Conservation (phyloP, 2,113 vertebrate genomes). For the Chloroceryle aenea region DNA sequence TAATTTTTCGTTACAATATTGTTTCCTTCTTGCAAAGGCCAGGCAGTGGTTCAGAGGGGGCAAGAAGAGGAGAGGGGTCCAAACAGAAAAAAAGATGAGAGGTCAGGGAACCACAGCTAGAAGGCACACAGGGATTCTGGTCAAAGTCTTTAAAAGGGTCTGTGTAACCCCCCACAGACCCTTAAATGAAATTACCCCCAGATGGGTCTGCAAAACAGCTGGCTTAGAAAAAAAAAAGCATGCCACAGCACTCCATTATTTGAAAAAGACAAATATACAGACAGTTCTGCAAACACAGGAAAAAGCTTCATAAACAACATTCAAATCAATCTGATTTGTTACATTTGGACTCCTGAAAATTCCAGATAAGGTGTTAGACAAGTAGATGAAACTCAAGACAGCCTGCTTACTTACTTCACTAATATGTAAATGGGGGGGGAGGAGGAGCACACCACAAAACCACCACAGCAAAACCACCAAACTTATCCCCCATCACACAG, state of each 20-base stretch:
- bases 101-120: neutral
- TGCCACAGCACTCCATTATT: neutral
- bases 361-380: neutral
- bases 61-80: neutral
- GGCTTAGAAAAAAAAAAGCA: neutral
- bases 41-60: neutral
- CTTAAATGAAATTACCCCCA: conserved; percentile 28
- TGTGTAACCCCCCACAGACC: neutral
- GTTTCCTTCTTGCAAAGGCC: neutral
- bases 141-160: neutral
- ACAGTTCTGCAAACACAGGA: neutral
- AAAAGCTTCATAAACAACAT: neutral
- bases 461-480: too few relatives aligned
- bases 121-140: neutral
- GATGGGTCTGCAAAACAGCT: conserved; percentile 30
- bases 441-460: too few relatives aligned
- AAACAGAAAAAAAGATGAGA: neutral
- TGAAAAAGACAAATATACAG: neutral
- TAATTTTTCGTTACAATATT: neutral
- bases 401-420: neutral
- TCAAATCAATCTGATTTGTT: neutral
- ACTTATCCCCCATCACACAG: neutral
- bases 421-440: neutral
- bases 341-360: neutral
- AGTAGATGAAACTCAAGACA: neutral